phyloP scores from a whole-genome alignment of 2,113 vertebrate genomes.

The Tetraodon nigroviridis region DNA sequence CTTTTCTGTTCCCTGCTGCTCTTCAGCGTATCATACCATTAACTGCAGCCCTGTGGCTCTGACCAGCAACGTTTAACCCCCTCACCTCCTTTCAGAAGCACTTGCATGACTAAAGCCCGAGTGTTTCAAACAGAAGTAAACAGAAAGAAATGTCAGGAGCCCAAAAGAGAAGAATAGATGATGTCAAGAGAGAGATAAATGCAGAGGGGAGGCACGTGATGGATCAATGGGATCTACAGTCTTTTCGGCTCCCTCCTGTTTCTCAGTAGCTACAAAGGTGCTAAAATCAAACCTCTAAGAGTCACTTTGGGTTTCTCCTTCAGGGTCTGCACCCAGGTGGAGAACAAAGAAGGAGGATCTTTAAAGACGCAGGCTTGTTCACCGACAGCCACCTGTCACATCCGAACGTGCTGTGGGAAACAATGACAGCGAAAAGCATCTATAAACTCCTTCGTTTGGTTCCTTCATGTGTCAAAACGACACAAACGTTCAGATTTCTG shows the following conservation, averaged over 20 bases:
- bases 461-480: neutral
- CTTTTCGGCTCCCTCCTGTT: no score
- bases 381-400: conserved; percentile 29
- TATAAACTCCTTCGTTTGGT: conserved; percentile 6
- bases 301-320: conserved; percentile 15
- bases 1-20: no score
- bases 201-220: neutral
- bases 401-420: conserved; percentile 11
- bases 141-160: conserved; percentile 1
- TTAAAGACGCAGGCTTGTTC: conserved; percentile 36
- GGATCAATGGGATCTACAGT: conserved; percentile 7
- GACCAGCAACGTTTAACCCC: no score
- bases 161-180: conserved; percentile 4
- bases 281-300: conserved; percentile 21
- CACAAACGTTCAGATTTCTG: conserved; percentile 2
- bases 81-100: no score
- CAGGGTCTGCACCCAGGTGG: conserved; percentile 24
- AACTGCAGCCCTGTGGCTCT: no score
- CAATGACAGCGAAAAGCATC: conserved; percentile 6
- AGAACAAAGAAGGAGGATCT: conserved; percentile 25
- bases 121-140: conserved; percentile 1
- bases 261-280: neutral
- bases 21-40: no score
- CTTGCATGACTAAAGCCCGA: no score
- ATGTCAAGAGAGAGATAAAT: conserved; percentile 18